Evolutionary conservation across 2,797 vertebrate species (phyloP).

Genomic region (Pachyuromys duprasi): DNA sequence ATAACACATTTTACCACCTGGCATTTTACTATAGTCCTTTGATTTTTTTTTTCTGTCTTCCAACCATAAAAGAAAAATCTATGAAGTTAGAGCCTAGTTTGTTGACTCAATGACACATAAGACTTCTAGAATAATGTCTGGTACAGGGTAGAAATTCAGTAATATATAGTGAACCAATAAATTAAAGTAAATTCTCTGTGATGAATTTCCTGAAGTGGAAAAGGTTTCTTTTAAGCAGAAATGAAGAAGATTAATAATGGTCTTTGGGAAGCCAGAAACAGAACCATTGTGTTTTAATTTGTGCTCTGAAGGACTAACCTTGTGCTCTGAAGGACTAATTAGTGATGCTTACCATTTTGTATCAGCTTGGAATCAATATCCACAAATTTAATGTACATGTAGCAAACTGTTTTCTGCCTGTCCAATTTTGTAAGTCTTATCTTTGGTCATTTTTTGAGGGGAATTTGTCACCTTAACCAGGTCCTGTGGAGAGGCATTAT

Average conservation of each 20-base stretch:
- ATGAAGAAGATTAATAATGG: not conserved
- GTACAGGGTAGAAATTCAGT: not conserved
- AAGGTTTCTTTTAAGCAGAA: slow-evolving; percentile 18
- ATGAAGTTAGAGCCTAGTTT: not conserved
- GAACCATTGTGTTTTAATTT: not conserved
- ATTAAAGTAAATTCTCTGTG: not conserved
- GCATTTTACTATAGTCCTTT: not conserved
- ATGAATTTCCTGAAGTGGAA: not conserved
- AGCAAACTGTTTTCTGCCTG: not conserved
- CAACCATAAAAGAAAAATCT: not conserved
- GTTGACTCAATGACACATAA: not conserved
- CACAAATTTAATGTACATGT: not conserved
- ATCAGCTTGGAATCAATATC: slow-evolving; percentile 9
- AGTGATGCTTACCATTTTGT: not conserved
- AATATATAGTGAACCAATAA: not conserved
- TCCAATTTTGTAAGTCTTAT: not conserved
- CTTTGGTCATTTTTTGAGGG: not conserved
- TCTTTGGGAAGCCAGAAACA: not conserved
- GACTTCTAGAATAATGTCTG: not conserved
- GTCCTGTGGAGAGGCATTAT: not conserved
- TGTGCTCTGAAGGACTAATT: slow-evolving; percentile 14
- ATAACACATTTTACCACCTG: not conserved
- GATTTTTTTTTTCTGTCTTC: not conserved
- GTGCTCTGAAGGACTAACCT: not conserved
- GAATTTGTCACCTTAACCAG: not conserved